Base-by-base conservation (phyloP, 2,797 vertebrate species). In the Mastacembelus armatus region DNA sequence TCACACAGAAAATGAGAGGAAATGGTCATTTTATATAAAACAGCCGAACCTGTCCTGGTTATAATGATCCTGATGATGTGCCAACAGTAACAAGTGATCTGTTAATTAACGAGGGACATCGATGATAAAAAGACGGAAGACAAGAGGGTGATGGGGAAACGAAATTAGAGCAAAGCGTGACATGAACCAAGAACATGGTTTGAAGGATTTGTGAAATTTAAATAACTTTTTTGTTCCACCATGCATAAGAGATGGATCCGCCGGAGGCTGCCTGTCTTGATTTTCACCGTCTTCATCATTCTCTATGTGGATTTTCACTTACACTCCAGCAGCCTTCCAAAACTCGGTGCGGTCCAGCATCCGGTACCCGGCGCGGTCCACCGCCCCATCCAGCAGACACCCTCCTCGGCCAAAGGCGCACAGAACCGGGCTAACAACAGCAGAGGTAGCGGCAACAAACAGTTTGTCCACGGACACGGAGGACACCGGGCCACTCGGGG, bases 301-400 rank as follows among this genome's bases (percentile, higher is more conserved):
- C 59, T 94, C 40, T 86, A 85, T 16, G 80, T 92, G 84, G 88
- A 92, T 66, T 87, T 92, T 6, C 91, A 91, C 35, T 63, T 90
- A 33, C 86, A 90, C 74, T 67, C 78, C 15, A 45, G 71, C 71
- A 72, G 55, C 35, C 30, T 45, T 0, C 40, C 66, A 52, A 78
- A 50, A 60, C 22, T 59, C 47, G n/a, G 30, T 0, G 52, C 1
- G 62, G 16, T 14, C 33, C 62, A 19, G 7, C 45, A 2, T 4
- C 43, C 49, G 15, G 1, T 49, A 0, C 24, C 50, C 36, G 27
- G 18, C 2, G 61, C 55, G 56, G 47, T 0, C 8, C 68, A 10
- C 0, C 64, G 54, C 59, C 39, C 56, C 52, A 29, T 65, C 42
- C 63, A 30, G 16, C 50, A 57, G 59, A 30, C 48, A 52, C 10